Base-by-base conservation (phyloP, 2,888 invertebrate genomes). In the Tinea pellionella region DNA sequence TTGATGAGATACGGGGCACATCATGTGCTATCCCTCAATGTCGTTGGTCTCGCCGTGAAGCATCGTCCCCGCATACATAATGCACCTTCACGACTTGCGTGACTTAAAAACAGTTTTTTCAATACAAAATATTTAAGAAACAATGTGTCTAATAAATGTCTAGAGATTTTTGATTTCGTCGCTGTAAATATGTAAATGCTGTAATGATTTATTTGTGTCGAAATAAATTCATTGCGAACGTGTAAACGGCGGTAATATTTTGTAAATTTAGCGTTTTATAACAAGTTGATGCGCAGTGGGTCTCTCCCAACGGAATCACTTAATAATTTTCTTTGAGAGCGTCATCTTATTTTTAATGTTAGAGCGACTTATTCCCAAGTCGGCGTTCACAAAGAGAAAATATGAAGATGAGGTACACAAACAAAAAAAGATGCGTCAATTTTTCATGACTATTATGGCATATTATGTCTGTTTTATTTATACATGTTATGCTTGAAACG, bases 281-380 rank as follows among this genome's bases (percentile, higher is more conserved):
- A 80, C 76, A 82, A 81, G 77, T 84, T 81, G 78, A 82, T 78
- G 79, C 76, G 80, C 78, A 78, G 8, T 72, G 77, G 78, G 82
- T 73, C 68, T 70, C 70, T 81, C 84, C 78, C 80, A 62, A 64
- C 66, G 81, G 86, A 81, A 77, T 77, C 73, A 73, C 81, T 84
- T 83, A 83, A 84, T 84, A 71, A 83, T 85, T 82, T 86, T 84
- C 83, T 83, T 82, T 83, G 80, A 80, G 77, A 78, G 81, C 79
- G 81, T 82, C 83, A 80, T 80, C 77, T 78, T 77, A 78, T 82
- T 82, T 84, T 84, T 81, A 84, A 82, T 85, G 83, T 82, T 80
- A 74, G 74, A 82, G 72, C 72, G 75, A 75, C 77, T 80, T 77
- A 76, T 79, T 78, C 71, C 72, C 75, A 70, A 73, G 68, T 66